Evolutionary conservation across 2,113 vertebrate species (phyloP), one percentile per base, ranked within the genome.

Genomic region (Centropus bengalensis): DNA sequence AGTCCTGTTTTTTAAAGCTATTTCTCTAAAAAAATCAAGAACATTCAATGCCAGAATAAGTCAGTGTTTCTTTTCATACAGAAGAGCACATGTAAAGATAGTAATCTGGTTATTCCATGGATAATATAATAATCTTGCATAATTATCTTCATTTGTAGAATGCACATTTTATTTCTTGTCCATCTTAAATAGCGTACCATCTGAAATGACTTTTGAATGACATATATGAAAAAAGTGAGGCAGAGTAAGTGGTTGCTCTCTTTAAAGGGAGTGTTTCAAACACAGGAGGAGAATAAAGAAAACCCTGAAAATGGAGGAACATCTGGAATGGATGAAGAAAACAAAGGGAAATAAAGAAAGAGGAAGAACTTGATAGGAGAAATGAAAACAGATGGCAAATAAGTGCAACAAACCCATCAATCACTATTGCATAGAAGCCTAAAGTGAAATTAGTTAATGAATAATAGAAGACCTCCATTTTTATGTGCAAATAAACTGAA

Each of bases 101-200:
- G 21, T 32, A 52, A 51, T 45, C 40, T 62, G 8, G 3, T 75
- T 75, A 24, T 69, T 59, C 23, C 40, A 17, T 44, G 12, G 18
- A 62, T 2, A 67, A 14, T 49, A 49, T 32, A 71, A 67, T 36
- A 75, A 58, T 40, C 12, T 71, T 62, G 8, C 5, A 33, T 63
- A 18, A 38, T 75, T 69, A 69, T 71, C 17, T 77, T 22, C 26
- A 69, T 80, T 62, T 73, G 2, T 51, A 21, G 27, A 58, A 45
- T 9, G 6, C 23, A 1, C 5, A 21, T 76, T 82, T 66, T 71
- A 84, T 64, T 86, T 70, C 15, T 59, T 40, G 17, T 36, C 10
- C 28, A 24, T 55, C 19, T 70, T 36, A 44, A 0, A 0, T 14
- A 66, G 11, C 5, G 8, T 74, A 38, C 38, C 0, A 1, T 58